phyloP scores from a whole-genome alignment of 2,113 vertebrate species.

The Phalacrocorax carbo region DNA sequence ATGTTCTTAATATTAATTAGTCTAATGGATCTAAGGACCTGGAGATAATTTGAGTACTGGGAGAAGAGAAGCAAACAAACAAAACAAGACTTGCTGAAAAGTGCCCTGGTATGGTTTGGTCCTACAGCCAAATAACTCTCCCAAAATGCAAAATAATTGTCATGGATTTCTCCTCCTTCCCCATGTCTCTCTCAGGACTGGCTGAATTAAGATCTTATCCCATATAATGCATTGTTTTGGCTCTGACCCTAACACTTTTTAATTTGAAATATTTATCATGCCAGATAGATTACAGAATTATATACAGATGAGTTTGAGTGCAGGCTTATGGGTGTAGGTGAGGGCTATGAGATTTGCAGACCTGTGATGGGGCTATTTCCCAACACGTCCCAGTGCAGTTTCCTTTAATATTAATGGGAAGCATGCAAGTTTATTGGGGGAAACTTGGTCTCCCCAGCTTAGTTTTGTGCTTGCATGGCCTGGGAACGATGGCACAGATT shows the following conservation, averaged over 20 bases:
- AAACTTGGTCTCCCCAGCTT: background rate
- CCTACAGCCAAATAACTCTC: constrained; percentile 54
- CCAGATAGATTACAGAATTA: constrained; percentile 9
- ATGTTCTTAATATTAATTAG: constrained; percentile 82
- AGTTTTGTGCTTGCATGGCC: background rate
- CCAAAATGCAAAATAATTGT: constrained; percentile 25
- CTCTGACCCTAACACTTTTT: constrained; percentile 36
- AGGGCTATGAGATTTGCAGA: background rate
- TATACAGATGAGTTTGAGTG: background rate
- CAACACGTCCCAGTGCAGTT: background rate
- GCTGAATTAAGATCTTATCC: constrained; percentile 31
- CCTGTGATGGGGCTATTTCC: background rate
- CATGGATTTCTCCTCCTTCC: constrained; percentile 9
- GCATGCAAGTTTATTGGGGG: rapidly evolving
- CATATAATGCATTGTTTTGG: constrained; percentile 36
- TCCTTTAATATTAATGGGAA: background rate
- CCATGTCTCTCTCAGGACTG: background rate
- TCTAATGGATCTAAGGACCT: constrained; percentile 70
- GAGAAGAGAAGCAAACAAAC: constrained; percentile 39
- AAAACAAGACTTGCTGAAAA: constrained; percentile 11
- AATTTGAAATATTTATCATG: constrained; percentile 50
- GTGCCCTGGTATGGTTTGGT: background rate
- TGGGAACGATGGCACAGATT: rapidly evolving
- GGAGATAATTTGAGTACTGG: constrained; percentile 64
- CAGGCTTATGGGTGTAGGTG: background rate